phyloP scores from a whole-genome alignment of 23 tunicate genomes.

The Halocynthia aurantium region DNA sequence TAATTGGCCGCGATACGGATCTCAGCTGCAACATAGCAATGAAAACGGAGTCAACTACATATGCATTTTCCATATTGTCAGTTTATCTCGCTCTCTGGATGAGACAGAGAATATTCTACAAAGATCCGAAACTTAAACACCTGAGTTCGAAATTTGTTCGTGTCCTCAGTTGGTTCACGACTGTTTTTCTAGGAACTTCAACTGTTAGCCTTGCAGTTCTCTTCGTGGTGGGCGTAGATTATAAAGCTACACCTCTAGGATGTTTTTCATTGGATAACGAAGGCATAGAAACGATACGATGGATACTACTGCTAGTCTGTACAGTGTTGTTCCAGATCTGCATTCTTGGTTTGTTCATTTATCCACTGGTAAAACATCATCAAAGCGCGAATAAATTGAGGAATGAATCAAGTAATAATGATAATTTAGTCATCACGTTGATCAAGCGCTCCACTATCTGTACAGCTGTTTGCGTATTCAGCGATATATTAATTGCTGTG shows the following conservation, averaged over 20 bases:
- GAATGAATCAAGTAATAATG: background rate
- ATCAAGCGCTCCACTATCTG: too few relatives aligned
- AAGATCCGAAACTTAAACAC: conserved; percentile 25
- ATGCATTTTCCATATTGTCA: background rate
- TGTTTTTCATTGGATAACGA: background rate
- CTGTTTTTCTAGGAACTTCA: conserved; percentile 27
- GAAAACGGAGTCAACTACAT: background rate
- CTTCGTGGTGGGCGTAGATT: conserved; percentile 18
- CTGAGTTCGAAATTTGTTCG: conserved; percentile 31
- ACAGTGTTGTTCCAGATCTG: conserved; percentile 19
- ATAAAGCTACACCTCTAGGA: background rate
- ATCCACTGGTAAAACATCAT: conserved; percentile 18
- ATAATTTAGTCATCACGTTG: conserved; percentile 1
- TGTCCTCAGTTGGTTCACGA: conserved; percentile 38
- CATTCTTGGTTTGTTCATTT: conserved; percentile 13
- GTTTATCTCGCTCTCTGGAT: conserved; percentile 74
- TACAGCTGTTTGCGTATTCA: too few relatives aligned
- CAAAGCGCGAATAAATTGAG: background rate
- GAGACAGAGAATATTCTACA: conserved; percentile 61
- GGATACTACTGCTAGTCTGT: conserved; percentile 17
- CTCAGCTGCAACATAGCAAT: conserved; percentile 13
- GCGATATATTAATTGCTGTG: too few relatives aligned
- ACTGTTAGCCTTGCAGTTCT: background rate
- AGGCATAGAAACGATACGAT: background rate
- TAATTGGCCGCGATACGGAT: conserved; percentile 10